phyloP scores from a whole-genome alignment of 2,113 vertebrate species.

The Vanacampus margaritifer region DNA sequence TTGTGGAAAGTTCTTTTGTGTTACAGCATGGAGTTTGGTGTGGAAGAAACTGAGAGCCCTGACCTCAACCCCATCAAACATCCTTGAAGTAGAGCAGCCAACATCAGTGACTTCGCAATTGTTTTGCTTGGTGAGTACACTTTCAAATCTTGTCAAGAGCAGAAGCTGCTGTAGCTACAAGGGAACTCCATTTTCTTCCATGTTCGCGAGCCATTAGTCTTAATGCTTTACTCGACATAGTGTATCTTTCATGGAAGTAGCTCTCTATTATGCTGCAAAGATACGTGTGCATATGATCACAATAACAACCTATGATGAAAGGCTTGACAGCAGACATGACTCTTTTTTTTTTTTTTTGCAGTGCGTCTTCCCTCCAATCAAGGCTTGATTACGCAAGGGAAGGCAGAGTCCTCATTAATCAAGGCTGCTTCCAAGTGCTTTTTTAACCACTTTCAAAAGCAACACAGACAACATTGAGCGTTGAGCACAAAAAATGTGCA shows the following conservation, averaged over 20 bases:
- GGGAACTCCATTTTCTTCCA: not conserved
- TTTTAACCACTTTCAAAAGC: not conserved
- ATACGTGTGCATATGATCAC: not conserved
- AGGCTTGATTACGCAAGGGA: conserved; percentile 31
- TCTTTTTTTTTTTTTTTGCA: conserved; percentile 2
- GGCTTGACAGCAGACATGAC: not conserved
- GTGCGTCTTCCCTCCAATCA: conserved; percentile 22
- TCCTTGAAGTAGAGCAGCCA: not conserved
- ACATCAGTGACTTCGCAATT: not conserved
- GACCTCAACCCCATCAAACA: not conserved
- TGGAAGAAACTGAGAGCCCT: not conserved
- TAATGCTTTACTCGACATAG: not conserved
- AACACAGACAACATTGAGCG: conserved; percentile 10
- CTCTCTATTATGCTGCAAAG: not conserved
- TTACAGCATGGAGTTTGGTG: not conserved
- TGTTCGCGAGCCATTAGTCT: not conserved
- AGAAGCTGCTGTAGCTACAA: not conserved
- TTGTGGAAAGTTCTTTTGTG: too few relatives aligned
- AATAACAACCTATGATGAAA: conserved; percentile 8
- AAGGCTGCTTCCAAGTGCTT: conserved; percentile 18
- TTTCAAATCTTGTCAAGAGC: not conserved
- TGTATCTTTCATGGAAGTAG: not conserved
- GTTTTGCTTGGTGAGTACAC: not conserved
- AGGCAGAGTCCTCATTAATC: conserved; percentile 31
- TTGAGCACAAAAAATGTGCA: conserved; percentile 1